A percentile compares a stretch with the other conserved stretches of the same genome.
phyloP scores from a whole-genome alignment of 2,797 vertebrate genomes.

The Capromys pilorides region DNA sequence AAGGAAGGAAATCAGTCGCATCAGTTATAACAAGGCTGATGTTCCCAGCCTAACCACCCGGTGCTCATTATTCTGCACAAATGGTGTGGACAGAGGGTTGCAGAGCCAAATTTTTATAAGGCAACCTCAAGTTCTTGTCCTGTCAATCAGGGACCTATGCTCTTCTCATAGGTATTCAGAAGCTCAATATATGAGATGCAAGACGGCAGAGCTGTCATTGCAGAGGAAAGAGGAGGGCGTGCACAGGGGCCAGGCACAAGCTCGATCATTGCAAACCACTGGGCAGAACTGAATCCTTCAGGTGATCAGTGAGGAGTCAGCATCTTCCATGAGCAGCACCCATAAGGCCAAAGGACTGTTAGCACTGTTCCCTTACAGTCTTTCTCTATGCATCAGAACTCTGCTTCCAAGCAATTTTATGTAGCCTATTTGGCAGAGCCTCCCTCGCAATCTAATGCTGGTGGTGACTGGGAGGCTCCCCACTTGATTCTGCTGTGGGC shows the following conservation, averaged over 20 bases:
- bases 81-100: not conserved
- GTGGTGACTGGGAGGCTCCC: not conserved
- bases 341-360: not conserved
- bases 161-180: not conserved
- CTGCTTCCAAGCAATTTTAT: not conserved
- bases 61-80: not conserved
- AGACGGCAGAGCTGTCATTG: rapidly evolving
- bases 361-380: not conserved
- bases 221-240: rapidly evolving
- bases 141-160: not conserved
- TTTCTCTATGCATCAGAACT: not conserved
- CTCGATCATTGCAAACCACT: not conserved
- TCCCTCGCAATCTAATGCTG: not conserved
- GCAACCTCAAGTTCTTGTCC: not conserved
- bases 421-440: not conserved
- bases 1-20: not conserved
- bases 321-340: not conserved
- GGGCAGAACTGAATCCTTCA: not conserved
- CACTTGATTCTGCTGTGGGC: not conserved
- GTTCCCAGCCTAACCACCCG: not conserved
- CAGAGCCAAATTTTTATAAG: not conserved
- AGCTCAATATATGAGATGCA: not conserved
- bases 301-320: not conserved
- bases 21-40: not conserved
- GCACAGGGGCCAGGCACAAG: rapidly evolving